Conservation (phyloP, 2,888 invertebrate genomes). For the Allophyes oxyacanthae region DNA sequence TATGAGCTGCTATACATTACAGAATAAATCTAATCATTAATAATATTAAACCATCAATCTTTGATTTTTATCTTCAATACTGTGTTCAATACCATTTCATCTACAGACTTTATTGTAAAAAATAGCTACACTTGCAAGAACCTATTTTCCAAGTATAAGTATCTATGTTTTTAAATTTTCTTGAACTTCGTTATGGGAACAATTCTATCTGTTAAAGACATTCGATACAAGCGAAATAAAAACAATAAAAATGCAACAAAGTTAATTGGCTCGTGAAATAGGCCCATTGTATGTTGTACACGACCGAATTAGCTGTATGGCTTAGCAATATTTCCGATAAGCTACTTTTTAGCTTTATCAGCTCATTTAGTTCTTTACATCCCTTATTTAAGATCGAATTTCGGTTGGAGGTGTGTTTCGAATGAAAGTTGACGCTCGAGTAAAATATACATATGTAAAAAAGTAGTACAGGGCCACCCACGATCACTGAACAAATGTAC, state of each 20-base stretch:
- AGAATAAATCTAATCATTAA: too few species aligned
- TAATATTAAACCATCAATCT: too few species aligned
- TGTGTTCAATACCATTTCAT: too few species aligned
- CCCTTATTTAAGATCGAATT: slow-evolving; percentile 72
- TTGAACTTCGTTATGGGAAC: background rate
- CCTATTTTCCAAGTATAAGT: too few species aligned
- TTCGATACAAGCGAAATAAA: slow-evolving; percentile 46
- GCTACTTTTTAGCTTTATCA: slow-evolving; percentile 64
- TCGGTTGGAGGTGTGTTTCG: slow-evolving; percentile 65
- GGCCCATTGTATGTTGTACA: slow-evolving; percentile 81
- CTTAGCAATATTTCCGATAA: slow-evolving; percentile 79
- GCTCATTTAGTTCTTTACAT: slow-evolving; percentile 64
- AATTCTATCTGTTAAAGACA: slow-evolving; percentile 47
- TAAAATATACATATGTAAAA: slow-evolving; percentile 80
- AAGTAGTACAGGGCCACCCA: slow-evolving; percentile 83
- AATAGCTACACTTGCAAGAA: too few species aligned
- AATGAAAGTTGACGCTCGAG: slow-evolving; percentile 79
- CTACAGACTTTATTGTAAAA: too few species aligned
- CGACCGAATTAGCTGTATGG: slow-evolving; percentile 80
- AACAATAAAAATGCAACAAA: slow-evolving; percentile 73
- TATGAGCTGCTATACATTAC: too few species aligned
- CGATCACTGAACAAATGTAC: slow-evolving; percentile 67
- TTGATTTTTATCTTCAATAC: too few species aligned
- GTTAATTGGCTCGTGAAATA: slow-evolving; percentile 85
- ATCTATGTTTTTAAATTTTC: background rate